phyloP scores from a whole-genome alignment of 64 coral and sea anemone species.

The Montipora capricornis region DNA sequence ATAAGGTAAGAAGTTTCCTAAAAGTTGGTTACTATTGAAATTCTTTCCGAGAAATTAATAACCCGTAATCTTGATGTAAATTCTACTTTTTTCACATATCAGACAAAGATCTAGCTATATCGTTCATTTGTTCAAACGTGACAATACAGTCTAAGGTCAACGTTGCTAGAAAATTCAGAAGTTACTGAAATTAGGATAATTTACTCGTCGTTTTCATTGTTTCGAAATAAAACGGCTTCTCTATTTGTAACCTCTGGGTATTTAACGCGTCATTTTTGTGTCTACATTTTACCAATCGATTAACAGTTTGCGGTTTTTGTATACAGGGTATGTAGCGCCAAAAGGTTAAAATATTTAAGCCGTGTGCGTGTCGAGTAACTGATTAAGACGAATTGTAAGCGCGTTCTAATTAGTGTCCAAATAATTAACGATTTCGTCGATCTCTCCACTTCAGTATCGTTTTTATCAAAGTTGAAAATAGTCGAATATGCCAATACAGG shows the following conservation, averaged over 20 bases:
- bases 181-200: not conserved
- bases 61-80: not conserved
- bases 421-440: not conserved
- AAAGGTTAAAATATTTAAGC: too few species aligned
- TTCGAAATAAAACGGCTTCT: not conserved
- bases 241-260: not conserved
- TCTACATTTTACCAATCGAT: not conserved
- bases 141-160: not conserved
- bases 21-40: slow-evolving; percentile 7
- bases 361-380: not conserved
- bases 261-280: not conserved
- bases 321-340: not conserved
- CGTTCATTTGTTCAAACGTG: too few species aligned
- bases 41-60: not conserved
- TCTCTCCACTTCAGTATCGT: not conserved
- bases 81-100: too few species aligned
- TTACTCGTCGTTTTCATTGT: not conserved
- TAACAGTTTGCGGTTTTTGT: not conserved
- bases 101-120: too few species aligned
- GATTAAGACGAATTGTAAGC: not conserved
- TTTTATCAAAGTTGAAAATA: not conserved
- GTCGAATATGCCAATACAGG: not conserved
- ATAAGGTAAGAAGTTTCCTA: slow-evolving; percentile 83
- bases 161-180: not conserved
- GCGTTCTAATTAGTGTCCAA: not conserved